Base-by-base conservation (phyloP, 1,140 invertebrate genomes). In the Drosophila santomea region DNA sequence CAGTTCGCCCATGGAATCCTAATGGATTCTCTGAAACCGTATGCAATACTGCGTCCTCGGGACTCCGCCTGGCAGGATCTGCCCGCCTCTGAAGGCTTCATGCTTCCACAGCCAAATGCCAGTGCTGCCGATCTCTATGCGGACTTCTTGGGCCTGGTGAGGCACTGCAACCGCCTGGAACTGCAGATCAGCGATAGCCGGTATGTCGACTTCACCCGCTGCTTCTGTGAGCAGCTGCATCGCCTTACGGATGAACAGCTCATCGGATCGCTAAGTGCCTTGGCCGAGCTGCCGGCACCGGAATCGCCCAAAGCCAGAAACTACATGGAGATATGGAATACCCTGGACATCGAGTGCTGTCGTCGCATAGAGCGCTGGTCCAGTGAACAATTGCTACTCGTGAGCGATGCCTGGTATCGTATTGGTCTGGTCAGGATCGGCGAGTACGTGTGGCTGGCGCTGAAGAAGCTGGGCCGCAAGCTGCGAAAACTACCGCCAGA, bases 321-420 rank as follows among this genome's bases (percentile, higher is more conserved):
- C 79, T 94, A 91, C 77, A 91, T 93, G 71, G 93, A 94, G 66
- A 78, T 95, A 2, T 94, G 94, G 92, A 93, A 93, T 47, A 91
- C 90, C n/a, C 67, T 95, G 38, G 94, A 95, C 73, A 91, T 93
- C 20, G 91, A 94, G 45, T 94, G 94, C 61, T 74, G 91, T 23
- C 91, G 88, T 35, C 91, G 93, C 64, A 74, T 93, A 1, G 58
- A 74, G 0, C 39, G 74, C 1, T 94, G 93, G 93, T 58, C 80
- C 35, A 67, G 67, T 0, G 74, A 93, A 1, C 90, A 93, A 56
- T 56, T 93, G 17, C 86, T 95, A 15, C 72, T 92, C 23, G 91
- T 93, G 4, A 93, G 92, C 58, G 94, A 95, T 90, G 80, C 93
- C 23, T 93, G 94, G 91, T 94, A 93, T 62, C 79, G 91, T 17